phyloP scores from a whole-genome alignment of 2,113 vertebrate genomes.

The Paraplagusia blochii region DNA sequence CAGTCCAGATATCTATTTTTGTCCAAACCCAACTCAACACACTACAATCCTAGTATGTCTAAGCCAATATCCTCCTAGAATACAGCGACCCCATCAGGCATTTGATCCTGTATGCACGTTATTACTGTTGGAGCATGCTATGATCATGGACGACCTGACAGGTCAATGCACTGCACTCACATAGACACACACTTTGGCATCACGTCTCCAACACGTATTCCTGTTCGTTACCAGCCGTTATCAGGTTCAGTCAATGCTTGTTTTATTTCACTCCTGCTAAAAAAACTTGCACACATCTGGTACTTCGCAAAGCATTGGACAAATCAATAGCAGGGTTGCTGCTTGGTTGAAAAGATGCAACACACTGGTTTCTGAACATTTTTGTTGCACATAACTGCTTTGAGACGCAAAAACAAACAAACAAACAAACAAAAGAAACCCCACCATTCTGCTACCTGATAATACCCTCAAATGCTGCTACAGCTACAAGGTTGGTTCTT shows the following conservation, averaged over 20 bases:
- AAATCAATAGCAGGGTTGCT: conserved; percentile 15
- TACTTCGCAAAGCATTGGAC: conserved; percentile 42
- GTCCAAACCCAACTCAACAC: too few relatives aligned
- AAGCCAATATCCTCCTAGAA: too few relatives aligned
- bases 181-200: conserved; percentile 34
- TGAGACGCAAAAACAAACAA: background rate
- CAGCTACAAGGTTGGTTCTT: conserved; percentile 51
- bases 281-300: conserved; percentile 1
- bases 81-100: too few relatives aligned
- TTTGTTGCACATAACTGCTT: background rate
- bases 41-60: too few relatives aligned
- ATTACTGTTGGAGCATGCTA: too few relatives aligned
- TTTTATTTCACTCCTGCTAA: conserved; percentile 23
- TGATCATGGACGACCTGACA: too few relatives aligned
- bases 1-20: too few relatives aligned
- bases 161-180: conserved; percentile 1
- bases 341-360: conserved; percentile 5
- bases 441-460: conserved; percentile 12
- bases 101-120: too few relatives aligned
- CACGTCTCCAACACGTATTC: conserved; percentile 5
- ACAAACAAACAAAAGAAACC: conserved; percentile 1
- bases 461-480: conserved; percentile 36
- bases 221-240: background rate
- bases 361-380: conserved; percentile 1
- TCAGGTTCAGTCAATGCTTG: conserved; percentile 7